Evolutionary conservation across 2,888 invertebrate genomes (phyloP).

Genomic region (Epistrophe grossulariae): DNA sequence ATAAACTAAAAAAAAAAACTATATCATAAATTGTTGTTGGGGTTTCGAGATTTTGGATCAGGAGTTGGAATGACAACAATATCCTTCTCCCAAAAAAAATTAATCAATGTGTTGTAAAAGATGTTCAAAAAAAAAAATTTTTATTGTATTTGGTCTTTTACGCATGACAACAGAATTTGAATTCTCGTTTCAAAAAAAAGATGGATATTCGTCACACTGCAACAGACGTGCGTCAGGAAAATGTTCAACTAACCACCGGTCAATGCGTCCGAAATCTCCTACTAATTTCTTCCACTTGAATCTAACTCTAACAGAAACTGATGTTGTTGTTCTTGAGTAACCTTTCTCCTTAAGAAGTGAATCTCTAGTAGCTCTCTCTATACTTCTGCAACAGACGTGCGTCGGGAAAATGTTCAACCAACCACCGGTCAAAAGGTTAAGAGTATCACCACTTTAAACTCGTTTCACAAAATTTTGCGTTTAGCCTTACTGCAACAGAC

Average conservation of each 20-base stretch:
- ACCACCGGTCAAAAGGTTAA: constrained; percentile 2
- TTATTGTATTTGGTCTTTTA: no score
- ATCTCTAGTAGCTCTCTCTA: background rate
- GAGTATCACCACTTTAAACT: background rate
- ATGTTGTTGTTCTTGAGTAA: background rate
- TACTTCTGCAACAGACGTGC: constrained; percentile 2
- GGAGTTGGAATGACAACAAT: background rate
- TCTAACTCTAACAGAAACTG: background rate
- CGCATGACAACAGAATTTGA: background rate
- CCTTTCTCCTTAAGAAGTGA: background rate
- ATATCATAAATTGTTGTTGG: background rate
- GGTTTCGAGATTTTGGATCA: background rate
- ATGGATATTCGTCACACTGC: background rate
- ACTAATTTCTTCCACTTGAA: background rate
- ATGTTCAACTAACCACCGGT: background rate
- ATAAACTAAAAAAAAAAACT: no score
- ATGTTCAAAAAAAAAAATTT: no score
- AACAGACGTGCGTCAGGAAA: background rate
- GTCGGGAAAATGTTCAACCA: background rate
- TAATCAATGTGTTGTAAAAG: background rate
- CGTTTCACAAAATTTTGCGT: background rate
- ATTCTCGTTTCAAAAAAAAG: background rate
- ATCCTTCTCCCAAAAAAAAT: background rate
- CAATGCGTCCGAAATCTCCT: background rate
- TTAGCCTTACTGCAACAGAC: background rate